Evolutionary conservation across 1,140 invertebrate genomes (phyloP).

Genomic region (Aleiodes sp.): DNA sequence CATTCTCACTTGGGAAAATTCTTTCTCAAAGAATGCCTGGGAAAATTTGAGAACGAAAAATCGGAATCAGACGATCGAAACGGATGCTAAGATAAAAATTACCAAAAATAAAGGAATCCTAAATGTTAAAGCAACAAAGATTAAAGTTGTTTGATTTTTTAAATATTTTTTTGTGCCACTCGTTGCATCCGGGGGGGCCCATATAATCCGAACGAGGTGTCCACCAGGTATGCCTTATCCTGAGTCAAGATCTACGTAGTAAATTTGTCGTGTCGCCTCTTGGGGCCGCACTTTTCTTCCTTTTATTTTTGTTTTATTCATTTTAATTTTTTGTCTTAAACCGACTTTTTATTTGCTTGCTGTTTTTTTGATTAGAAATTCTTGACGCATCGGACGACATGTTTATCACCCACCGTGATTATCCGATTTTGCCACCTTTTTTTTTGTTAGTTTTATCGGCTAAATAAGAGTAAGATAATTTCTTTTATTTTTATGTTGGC

Average conservation of each 20-base stretch:
- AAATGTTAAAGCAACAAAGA: slow-evolving; percentile 17
- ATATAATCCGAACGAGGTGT: slow-evolving; percentile 51
- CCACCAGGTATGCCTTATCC: slow-evolving; percentile 61
- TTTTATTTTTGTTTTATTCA: slow-evolving; percentile 13
- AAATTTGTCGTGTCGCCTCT: slow-evolving; percentile 57
- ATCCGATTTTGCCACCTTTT: slow-evolving; percentile 6
- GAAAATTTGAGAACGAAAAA: too few relatives aligned
- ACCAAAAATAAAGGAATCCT: slow-evolving; percentile 2
- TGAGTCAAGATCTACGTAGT: slow-evolving; percentile 52
- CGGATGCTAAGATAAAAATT: too few relatives aligned
- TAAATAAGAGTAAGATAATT: not conserved
- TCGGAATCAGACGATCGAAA: too few relatives aligned
- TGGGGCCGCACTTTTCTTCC: slow-evolving; percentile 33
- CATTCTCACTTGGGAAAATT: too few relatives aligned
- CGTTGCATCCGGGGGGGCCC: slow-evolving; percentile 35
- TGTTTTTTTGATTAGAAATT: slow-evolving; percentile 62
- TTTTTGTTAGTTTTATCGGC: not conserved
- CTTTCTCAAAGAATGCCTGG: too few relatives aligned
- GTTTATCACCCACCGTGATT: slow-evolving; percentile 31
- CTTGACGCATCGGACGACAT: slow-evolving; percentile 53
- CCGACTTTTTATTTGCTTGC: slow-evolving; percentile 35
- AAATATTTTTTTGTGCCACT: slow-evolving; percentile 29
- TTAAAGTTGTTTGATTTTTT: not conserved
- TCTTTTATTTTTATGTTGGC: not conserved
- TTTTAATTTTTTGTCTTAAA: slow-evolving; percentile 8